A percentile compares a stretch with the other conserved stretches of the same genome.
phyloP scores from a whole-genome alignment of 1,140 invertebrate genomes.

The Brachionus plicatilis region DNA sequence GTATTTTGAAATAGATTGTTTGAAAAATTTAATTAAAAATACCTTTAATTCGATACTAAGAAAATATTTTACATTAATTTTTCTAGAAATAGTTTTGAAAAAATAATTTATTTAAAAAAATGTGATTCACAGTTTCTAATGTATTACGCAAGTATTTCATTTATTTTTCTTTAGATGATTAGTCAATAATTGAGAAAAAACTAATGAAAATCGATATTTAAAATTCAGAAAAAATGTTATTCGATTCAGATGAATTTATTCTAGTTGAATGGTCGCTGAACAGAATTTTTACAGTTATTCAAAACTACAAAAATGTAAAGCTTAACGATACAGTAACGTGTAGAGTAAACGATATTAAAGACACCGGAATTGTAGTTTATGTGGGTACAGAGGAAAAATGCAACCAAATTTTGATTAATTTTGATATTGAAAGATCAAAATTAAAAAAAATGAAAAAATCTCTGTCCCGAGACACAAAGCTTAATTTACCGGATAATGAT shows the following conservation, averaged over 20 bases:
- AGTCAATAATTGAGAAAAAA: not conserved
- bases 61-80: not conserved
- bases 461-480: not conserved
- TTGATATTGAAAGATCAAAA: not conserved
- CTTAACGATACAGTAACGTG: constrained; percentile 10
- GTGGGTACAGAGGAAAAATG: constrained; percentile 7
- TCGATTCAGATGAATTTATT: not conserved
- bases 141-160: not conserved
- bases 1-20: not conserved
- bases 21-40: not conserved
- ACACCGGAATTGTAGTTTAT: constrained; percentile 11
- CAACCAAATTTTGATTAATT: constrained; percentile 22
- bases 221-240: not conserved
- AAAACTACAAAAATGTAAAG: constrained; percentile 1
- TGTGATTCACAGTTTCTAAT: not conserved
- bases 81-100: not conserved
- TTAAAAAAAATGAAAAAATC: not conserved
- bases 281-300: constrained; percentile 14
- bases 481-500: constrained; percentile 13
- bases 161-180: not conserved
- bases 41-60: not conserved
- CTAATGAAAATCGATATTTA: not conserved
- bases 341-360: constrained; percentile 11
- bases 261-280: not conserved
- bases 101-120: not conserved